phyloP scores from a whole-genome alignment of 2,113 vertebrate genomes.

The Alces alces region DNA sequence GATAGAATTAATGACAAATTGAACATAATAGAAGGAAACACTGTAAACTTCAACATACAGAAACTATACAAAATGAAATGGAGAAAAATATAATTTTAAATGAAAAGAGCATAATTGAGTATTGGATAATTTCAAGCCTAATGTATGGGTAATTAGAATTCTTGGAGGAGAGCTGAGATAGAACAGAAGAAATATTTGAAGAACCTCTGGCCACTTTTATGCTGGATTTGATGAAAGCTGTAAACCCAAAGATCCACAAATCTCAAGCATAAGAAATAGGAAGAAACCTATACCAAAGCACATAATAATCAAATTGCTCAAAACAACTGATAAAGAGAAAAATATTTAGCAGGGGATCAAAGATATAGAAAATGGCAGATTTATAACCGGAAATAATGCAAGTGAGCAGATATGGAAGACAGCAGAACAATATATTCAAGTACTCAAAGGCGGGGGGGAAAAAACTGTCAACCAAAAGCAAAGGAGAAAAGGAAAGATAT shows the following conservation, averaged over 20 bases:
- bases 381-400: neutral
- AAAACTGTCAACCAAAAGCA: neutral
- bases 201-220: neutral
- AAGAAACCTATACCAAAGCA: neutral
- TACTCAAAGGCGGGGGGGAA: neutral
- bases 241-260: neutral
- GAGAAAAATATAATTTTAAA: neutral
- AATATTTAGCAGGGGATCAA: neutral
- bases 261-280: neutral
- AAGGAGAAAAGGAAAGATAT: neutral
- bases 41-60: neutral
- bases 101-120: neutral
- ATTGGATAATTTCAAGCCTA: neutral
- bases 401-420: neutral
- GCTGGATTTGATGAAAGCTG: neutral
- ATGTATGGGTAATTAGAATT: neutral
- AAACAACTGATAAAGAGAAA: neutral
- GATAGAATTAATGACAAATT: neutral
- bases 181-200: neutral
- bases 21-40: neutral
- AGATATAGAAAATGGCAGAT: neutral
- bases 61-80: neutral
- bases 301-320: neutral
- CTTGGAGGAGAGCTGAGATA: neutral
- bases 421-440: neutral